Evolutionary conservation across 1,140 invertebrate species (phyloP), one percentile per base, ranked within the genome.

Genomic region (Copidosoma floridanum): DNA sequence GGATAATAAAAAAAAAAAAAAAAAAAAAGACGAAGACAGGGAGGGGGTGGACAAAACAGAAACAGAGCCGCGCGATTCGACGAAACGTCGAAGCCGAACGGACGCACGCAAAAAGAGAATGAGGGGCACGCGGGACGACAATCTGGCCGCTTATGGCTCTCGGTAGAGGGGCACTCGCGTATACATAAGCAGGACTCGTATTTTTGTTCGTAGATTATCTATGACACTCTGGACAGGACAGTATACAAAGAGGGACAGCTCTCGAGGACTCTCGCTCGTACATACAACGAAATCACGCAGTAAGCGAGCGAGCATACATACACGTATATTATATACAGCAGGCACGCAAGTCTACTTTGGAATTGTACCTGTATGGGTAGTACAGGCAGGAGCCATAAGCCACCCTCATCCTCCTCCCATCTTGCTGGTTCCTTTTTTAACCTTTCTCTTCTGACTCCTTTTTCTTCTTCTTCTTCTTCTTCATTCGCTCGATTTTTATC

Each of bases 401-500:
- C 18, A 23, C 8, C 20, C 24, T 40, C 24, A n/a, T 21, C 40
- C 8, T 10, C 3, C 40, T 43, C 40, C 14, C 16, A 10, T 5
- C 18, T 43, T 1, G 10, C 26, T n/a, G n/a, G n/a, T n/a, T n/a
- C n/a, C n/a, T 43, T 43, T 43, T 32, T 54, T 43, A 35, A 20
- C 38, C 23, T 35, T n/a, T n/a, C n/a, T n/a, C n/a, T n/a, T n/a
- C n/a, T 32, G n/a, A 5, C 21, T 32, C 20, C 41, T 47, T 46
- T 16, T 41, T 21, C 37, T 16, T 11, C 20, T 11, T 40, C 38
- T 44, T 21, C 21, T 50, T 38, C 18, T 29, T 20, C 47, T 32
- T 37, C 41, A 47, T 46, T 24, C 23, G 23, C 11, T 32, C 40
- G 46, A 47, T 64, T 65, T 68, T 59, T 62, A 56, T 64, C 60